Conservation (phyloP, 2,888 invertebrate genomes). For the Ariolimax columbianus region DNA sequence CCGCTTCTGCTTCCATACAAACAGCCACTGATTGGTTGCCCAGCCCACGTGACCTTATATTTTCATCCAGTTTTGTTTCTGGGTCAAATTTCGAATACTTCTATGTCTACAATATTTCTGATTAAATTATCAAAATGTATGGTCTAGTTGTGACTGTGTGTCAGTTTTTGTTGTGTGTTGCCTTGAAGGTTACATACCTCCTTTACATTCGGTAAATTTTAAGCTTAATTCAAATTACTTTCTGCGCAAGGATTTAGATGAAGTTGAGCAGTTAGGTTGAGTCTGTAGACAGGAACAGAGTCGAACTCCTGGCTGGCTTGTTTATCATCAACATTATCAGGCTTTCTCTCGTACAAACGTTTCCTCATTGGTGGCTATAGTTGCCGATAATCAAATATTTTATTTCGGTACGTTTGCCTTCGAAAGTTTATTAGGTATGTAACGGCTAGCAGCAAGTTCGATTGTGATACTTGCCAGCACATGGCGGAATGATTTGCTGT, state of each 20-base stretch:
- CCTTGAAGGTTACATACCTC: neutral
- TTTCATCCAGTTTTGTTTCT: constrained; percentile 38
- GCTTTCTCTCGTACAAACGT: neutral
- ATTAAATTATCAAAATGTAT: neutral
- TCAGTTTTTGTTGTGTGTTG: no score
- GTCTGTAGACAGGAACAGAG: neutral
- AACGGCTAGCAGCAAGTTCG: neutral
- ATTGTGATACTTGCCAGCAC: neutral
- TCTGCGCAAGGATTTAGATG: neutral
- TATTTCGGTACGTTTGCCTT: neutral
- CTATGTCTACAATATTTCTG: neutral
- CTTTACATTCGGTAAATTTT: no score
- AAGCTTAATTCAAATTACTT: neutral
- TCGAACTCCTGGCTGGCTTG: neutral
- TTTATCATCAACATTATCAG: neutral
- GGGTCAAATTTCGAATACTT: constrained; percentile 26
- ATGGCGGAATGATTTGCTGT: constrained; percentile 24
- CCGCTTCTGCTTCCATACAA: constrained; percentile 51
- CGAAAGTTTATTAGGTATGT: neutral
- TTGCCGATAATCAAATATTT: neutral
- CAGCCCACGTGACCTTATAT: constrained; percentile 38
- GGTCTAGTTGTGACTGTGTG: no score
- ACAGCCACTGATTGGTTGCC: constrained; percentile 36
- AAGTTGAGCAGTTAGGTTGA: neutral
- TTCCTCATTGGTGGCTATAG: neutral